These are phyloP conservation scores for Tenebrosternarchus preto DNA, from an alignment of 2,113 vertebrate species.

Conservation along the genomic window DNA sequence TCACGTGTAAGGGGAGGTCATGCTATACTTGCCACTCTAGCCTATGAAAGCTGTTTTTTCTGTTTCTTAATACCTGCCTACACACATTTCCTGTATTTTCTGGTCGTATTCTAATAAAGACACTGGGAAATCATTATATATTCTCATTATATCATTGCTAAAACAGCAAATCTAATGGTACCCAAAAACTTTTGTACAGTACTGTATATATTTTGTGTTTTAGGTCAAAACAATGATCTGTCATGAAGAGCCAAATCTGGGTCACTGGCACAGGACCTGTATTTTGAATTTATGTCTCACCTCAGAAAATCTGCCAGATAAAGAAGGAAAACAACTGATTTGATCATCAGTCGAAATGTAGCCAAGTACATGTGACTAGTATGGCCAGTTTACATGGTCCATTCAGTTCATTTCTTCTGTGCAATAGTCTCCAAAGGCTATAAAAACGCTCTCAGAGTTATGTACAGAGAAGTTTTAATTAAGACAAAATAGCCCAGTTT, in stretches of 20 bases:
- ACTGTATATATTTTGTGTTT: no score
- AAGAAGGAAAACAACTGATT: neutral
- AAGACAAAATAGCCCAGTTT: slow-evolving; percentile 80
- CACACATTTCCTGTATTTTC: no score
- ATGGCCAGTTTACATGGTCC: neutral
- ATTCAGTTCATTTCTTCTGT: neutral
- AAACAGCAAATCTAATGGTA: no score
- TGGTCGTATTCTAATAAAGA: no score
- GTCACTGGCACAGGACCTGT: neutral
- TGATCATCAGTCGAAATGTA: neutral
- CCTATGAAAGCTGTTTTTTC: no score
- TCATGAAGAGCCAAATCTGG: neutral
- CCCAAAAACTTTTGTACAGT: no score
- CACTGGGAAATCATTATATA: no score
- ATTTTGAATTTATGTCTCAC: neutral
- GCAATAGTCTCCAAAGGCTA: neutral
- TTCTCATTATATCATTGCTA: no score
- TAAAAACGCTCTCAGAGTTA: slow-evolving; percentile 57
- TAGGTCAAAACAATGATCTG: no score
- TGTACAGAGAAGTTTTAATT: slow-evolving; percentile 83
- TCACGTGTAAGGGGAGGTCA: no score
- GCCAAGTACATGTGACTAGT: neutral
- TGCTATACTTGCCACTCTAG: no score
- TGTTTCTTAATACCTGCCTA: no score
- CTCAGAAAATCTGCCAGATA: neutral